Conservation (phyloP, 2,113 vertebrate species). For the Periophthalmus modestus region DNA sequence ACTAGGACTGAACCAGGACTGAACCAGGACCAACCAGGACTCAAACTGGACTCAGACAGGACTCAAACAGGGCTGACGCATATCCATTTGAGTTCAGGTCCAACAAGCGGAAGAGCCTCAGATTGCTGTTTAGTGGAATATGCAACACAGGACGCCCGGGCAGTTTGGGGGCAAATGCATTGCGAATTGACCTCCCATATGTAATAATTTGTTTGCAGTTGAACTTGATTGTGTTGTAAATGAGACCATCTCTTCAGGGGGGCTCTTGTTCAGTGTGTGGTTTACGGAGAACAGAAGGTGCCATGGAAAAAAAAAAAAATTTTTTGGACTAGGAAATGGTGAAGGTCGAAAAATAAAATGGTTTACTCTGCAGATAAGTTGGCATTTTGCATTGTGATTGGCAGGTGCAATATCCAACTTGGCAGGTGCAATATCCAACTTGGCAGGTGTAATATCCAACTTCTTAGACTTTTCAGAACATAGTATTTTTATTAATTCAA, state of each 20-base stretch:
- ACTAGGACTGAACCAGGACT: too few species aligned
- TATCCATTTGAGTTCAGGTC: too few species aligned
- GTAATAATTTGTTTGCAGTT: slow-evolving; percentile 3
- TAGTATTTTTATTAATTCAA: neutral
- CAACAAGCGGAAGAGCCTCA: slow-evolving; percentile 5
- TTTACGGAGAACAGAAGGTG: neutral
- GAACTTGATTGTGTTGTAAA: slow-evolving; percentile 17
- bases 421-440: neutral
- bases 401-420: too few species aligned
- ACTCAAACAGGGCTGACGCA: too few species aligned
- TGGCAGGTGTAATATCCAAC: neutral
- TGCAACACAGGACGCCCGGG: neutral
- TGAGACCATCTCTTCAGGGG: neutral
- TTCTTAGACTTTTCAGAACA: neutral
- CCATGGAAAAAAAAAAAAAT: neutral
- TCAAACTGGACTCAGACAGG: too few species aligned
- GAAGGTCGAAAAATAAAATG: neutral
- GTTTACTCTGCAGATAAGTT: neutral
- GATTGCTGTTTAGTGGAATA: neutral
- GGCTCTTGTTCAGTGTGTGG: slow-evolving; percentile 13
- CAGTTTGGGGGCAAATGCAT: neutral
- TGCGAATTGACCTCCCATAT: neutral
- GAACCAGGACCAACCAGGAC: too few species aligned
- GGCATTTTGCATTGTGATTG: neutral
- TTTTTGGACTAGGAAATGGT: neutral